Conservation (phyloP, 2,888 invertebrate species). For the Phrixothrix hirtus region DNA sequence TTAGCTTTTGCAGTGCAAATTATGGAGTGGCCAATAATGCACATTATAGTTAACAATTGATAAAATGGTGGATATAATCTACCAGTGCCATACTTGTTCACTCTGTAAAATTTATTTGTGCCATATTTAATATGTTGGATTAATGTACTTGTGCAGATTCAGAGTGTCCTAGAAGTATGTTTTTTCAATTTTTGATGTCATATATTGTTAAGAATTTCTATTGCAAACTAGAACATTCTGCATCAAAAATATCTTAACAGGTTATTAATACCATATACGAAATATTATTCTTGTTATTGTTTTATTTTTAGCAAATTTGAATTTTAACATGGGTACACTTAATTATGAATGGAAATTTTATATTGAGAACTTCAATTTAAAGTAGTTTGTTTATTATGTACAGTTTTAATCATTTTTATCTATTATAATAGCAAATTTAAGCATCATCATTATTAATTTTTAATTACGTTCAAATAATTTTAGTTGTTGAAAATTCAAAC, state of each 20-base stretch:
- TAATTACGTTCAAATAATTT: conserved; percentile 25
- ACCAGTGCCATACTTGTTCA: conserved; percentile 11
- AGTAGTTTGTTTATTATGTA: neutral
- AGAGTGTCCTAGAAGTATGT: conserved; percentile 7
- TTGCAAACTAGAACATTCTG: conserved; percentile 4
- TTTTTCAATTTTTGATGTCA: conserved; percentile 1
- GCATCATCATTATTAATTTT: conserved; percentile 10
- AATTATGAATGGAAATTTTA: too few species aligned
- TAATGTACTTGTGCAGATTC: too few species aligned
- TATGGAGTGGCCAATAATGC: conserved; percentile 25
- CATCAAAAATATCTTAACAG: neutral
- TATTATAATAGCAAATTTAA: too few species aligned
- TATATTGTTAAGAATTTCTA: neutral
- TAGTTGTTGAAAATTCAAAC: conserved; percentile 37
- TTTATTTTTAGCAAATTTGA: conserved; percentile 7
- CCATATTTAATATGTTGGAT: too few species aligned
- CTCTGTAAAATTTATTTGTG: conserved; percentile 27
- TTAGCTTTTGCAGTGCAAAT: conserved; percentile 14
- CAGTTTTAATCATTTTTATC: neutral
- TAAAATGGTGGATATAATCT: too few species aligned
- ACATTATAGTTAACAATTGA: too few species aligned
- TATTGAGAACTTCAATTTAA: too few species aligned
- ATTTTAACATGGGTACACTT: too few species aligned
- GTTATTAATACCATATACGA: conserved; percentile 10
- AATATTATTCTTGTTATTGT: conserved; percentile 4